Evolutionary conservation across 2,888 invertebrate genomes (phyloP).

Genomic region (Dolichomitus sp.): DNA sequence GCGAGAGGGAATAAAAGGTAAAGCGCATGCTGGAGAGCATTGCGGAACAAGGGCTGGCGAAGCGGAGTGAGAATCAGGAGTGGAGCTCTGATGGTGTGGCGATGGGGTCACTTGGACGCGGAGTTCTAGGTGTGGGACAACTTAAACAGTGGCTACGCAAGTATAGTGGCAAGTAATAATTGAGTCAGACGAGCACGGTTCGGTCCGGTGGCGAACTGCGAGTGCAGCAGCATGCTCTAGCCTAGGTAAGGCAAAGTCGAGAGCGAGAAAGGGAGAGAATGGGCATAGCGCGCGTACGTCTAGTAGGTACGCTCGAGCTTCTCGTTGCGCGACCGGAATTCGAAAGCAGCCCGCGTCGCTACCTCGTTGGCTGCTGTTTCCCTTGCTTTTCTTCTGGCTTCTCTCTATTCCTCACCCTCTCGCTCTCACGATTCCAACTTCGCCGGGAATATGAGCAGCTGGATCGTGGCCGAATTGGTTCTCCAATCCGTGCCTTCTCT

Average conservation of each 20-base stretch:
- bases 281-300: slow-evolving; percentile 28
- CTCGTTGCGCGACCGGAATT: slow-evolving; percentile 78
- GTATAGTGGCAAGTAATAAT: slow-evolving; percentile 80
- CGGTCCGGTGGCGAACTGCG: slow-evolving; percentile 66
- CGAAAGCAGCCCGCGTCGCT: slow-evolving; percentile 72
- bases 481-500: slow-evolving; percentile 60
- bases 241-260: slow-evolving; percentile 54
- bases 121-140: slow-evolving; percentile 66
- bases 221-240: slow-evolving; percentile 34
- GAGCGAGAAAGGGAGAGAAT: slow-evolving; percentile 36
- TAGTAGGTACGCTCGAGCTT: slow-evolving; percentile 56
- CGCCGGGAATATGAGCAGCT: slow-evolving; percentile 68
- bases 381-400: slow-evolving; percentile 32
- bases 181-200: slow-evolving; percentile 79
- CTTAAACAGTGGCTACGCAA: slow-evolving; percentile 81
- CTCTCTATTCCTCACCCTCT: slow-evolving; percentile 28
- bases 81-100: slow-evolving; percentile 57
- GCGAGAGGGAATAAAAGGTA: slow-evolving; percentile 2
- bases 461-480: slow-evolving; percentile 67
- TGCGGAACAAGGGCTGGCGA: slow-evolving; percentile 6
- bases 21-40: neutral
- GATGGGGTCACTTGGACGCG: slow-evolving; percentile 60
- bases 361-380: slow-evolving; percentile 38
- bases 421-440: slow-evolving; percentile 61
- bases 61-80: slow-evolving; percentile 52